Evolutionary conservation across 53 echinoderm and acorn worm genomes (phyloP).

Genomic region (Crossaster papposus): DNA sequence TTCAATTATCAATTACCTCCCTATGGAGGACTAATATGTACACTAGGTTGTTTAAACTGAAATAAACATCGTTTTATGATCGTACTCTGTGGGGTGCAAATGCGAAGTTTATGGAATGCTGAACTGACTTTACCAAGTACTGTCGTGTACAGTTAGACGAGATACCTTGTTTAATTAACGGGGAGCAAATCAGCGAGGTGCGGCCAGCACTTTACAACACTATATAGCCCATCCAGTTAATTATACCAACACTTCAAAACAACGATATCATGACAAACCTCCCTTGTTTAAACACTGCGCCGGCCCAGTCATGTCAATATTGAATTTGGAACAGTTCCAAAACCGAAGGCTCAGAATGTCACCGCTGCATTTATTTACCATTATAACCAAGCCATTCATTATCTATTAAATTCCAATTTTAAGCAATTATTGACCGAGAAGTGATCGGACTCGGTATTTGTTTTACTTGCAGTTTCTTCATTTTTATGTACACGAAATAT

Average conservation of each 20-base stretch:
- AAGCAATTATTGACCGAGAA: not conserved
- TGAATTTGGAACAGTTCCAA: conserved; percentile 17
- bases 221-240: not conserved
- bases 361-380: not conserved
- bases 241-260: not conserved
- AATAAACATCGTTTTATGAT: too few species aligned
- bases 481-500: not conserved
- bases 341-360: not conserved
- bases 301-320: conserved; percentile 10
- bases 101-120: too few species aligned
- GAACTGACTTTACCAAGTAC: not conserved
- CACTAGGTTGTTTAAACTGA: too few species aligned
- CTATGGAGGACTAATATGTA: too few species aligned
- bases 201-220: not conserved
- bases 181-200: conserved; percentile 5
- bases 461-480: not conserved
- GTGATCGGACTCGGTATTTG: not conserved
- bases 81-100: too few species aligned
- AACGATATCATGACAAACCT: not conserved
- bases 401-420: not conserved
- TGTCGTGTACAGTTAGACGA: not conserved
- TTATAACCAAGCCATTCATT: conserved; percentile 18
- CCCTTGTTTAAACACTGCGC: conserved; percentile 2
- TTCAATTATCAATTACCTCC: too few species aligned
- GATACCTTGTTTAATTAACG: conserved; percentile 23